Percentiles rank a stretch among this genome's conserved stretches.
These are phyloP conservation scores for Pristionchus exspectatus DNA, from an alignment of 2,888 invertebrate species.

Conservation along the genomic window DNA sequence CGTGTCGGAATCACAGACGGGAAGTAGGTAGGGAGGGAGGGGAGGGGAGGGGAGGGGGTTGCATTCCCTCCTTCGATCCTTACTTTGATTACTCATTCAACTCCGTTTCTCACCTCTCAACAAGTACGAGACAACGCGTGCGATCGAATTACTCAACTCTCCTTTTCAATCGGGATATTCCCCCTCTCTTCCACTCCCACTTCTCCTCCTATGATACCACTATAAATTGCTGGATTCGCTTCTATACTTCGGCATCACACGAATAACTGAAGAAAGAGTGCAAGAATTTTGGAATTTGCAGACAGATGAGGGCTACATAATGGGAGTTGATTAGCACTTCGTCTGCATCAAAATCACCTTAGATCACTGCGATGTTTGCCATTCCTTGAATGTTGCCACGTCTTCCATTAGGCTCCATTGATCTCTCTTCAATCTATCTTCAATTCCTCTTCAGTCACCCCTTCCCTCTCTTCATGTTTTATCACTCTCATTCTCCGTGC, in stretches of 20 bases:
- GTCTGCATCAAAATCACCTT: too few relatives aligned
- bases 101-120: conserved; percentile 29
- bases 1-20: background rate
- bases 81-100: conserved; percentile 28
- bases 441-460: background rate
- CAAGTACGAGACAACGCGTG: background rate
- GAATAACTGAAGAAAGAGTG: too few relatives aligned
- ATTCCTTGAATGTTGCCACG: background rate
- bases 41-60: background rate
- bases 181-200: background rate
- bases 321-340: too few relatives aligned
- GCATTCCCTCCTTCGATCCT: background rate
- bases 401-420: background rate
- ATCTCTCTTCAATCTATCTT: background rate
- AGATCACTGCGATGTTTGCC: background rate
- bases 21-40: background rate
- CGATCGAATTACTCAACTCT: background rate
- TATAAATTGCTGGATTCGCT: background rate
- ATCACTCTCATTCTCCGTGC: background rate
- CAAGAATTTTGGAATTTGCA: too few relatives aligned
- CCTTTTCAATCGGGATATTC: background rate
- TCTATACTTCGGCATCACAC: too few relatives aligned
- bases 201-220: background rate
- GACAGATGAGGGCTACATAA: too few relatives aligned
- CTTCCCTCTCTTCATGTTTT: background rate